phyloP scores from a whole-genome alignment of 2,888 invertebrate species.

The Melolontha melolontha region DNA sequence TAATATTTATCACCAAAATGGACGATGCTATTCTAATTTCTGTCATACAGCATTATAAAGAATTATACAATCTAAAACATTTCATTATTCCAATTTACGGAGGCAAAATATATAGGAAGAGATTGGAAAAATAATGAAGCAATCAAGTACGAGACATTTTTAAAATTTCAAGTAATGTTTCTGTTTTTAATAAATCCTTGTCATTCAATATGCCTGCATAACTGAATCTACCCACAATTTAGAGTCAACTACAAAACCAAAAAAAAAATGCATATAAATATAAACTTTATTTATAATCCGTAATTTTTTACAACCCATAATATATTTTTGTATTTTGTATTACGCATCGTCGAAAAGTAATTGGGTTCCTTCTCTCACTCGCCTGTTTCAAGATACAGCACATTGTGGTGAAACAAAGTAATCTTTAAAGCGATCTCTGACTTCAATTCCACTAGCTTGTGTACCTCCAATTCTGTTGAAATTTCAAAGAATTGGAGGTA shows the following conservation, averaged over 20 bases:
- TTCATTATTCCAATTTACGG: slow-evolving; percentile 20
- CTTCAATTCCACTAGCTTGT: slow-evolving; percentile 3
- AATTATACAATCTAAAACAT: slow-evolving; percentile 17
- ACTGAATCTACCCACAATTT: too few species aligned
- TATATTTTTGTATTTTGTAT: slow-evolving; percentile 12
- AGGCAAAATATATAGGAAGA: slow-evolving; percentile 4
- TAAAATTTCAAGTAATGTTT: too few species aligned
- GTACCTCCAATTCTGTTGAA: slow-evolving; percentile 27
- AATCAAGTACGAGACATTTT: slow-evolving; percentile 12
- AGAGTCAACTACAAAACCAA: too few species aligned
- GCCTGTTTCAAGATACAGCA: slow-evolving; percentile 28
- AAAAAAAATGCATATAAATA: too few species aligned
- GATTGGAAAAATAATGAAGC: slow-evolving; percentile 5
- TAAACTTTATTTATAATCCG: too few species aligned
- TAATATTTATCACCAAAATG: too few species aligned
- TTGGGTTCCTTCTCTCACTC: slow-evolving; percentile 6
- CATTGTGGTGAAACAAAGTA: slow-evolving; percentile 27
- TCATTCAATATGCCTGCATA: too few species aligned
- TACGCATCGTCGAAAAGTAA: too few species aligned
- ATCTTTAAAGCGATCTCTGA: slow-evolving; percentile 29
- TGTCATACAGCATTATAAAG: slow-evolving; percentile 8
- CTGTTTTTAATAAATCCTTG: too few species aligned
- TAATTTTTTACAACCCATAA: neutral
- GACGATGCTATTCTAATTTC: neutral
- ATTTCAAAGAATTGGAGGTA: too few species aligned